Evolutionary conservation across 1,140 invertebrate genomes (phyloP), one percentile per base, ranked within the genome.

Genomic region (Vollenhovia emeryi): DNA sequence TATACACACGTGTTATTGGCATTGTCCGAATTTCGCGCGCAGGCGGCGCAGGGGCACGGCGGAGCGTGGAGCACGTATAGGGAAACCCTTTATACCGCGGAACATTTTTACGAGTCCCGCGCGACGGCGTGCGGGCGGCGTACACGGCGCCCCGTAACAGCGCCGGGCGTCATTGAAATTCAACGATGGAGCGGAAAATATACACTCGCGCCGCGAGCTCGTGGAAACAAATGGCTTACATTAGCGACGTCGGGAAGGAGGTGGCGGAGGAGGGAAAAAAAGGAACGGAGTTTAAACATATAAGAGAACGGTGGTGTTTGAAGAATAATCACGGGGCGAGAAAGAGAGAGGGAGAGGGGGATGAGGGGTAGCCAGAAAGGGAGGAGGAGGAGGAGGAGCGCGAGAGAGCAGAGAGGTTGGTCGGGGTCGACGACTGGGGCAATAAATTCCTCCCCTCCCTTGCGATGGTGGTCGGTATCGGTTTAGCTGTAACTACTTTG

Each of bases 171-270:
- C 78, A 82, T 82, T 82, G 78, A 82, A 82, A 82, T 82, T 82
- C 78, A 82, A 82, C 78, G 78, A 59, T 73, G 78, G 78, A 73
- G 66, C 78, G 40, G 78, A 82, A 82, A 82, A 82, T 82, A 82
- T 82, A 82, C 66, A 73, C 78, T 73, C 78, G 24, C 59, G 57
- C 50, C 75, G 62, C 78, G 66, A 57, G 78, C 48, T 33, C 52
- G 66, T 43, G 78, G 66, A 82, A 82, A 82, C 78, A 73, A 82
- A 82, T 82, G 78, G 78, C 68, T 82, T 82, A 82, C 78, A 82
- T 82, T 82, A 82, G 78, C 78, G 78, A 80, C 50, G 78, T 73
- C 66, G 82, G n/a, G 15, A 27, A 40, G 15, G 40, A 24, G 27
- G 33, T 21, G 15, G 15, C 24, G 40, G 2, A 3, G 30, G 7